Evolutionary conservation across 2,113 vertebrate species (phyloP).

Genomic region (Zapornia atra): DNA sequence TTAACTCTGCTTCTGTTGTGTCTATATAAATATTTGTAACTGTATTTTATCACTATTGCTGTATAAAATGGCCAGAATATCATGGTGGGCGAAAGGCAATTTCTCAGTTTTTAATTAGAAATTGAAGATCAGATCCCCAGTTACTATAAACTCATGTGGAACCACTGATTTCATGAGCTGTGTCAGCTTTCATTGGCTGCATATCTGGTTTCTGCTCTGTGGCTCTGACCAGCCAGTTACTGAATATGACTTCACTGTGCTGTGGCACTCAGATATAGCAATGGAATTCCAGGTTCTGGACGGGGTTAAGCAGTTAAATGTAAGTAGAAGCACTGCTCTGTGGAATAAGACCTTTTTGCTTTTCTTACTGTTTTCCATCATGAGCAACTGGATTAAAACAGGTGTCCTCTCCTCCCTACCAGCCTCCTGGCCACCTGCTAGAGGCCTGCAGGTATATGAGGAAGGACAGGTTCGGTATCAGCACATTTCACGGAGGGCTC

Average conservation of each 20-base stretch:
- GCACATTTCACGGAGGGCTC: not conserved
- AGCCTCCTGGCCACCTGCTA: not conserved
- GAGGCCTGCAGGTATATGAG: not conserved
- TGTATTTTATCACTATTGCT: not conserved
- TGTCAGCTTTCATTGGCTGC: not conserved
- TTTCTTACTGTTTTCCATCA: not conserved
- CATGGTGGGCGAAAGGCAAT: not conserved
- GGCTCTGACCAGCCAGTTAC: not conserved
- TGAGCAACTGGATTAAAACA: not conserved
- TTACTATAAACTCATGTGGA: not conserved
- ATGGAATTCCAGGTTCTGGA: not conserved
- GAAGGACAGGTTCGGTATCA: not conserved
- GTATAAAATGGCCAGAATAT: not conserved
- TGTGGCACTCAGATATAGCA: not conserved
- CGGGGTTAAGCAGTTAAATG: not conserved
- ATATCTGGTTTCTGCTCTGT: not conserved
- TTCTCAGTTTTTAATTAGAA: not conserved
- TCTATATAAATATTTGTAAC: not conserved
- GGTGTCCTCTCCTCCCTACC: not conserved
- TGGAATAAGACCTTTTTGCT: not conserved
- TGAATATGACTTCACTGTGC: not conserved
- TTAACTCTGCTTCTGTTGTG: not conserved
- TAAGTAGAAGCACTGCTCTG: not conserved
- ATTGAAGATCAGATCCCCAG: not conserved
- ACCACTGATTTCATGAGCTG: not conserved